Percentiles rank a stretch among this genome's conserved stretches.
Conservation (phyloP, 2,113 vertebrate species). For the Diadophis punctatus region DNA sequence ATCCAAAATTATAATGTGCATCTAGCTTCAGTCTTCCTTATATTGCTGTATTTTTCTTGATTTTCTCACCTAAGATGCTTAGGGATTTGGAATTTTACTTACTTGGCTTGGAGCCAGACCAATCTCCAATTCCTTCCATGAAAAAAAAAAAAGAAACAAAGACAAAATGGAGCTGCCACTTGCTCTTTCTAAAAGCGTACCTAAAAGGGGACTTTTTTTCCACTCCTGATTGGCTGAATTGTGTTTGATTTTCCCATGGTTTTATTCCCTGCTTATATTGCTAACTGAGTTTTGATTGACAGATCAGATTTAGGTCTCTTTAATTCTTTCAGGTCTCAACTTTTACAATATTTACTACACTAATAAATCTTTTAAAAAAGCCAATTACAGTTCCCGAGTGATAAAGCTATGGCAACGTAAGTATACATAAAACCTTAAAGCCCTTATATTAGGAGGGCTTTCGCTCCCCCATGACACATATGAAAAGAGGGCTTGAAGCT, state of each 20-base stretch:
- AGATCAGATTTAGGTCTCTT: not conserved
- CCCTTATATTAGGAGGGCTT: not conserved
- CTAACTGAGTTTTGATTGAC: not conserved
- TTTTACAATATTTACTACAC: not conserved
- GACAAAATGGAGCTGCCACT: not conserved
- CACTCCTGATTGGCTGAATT: not conserved
- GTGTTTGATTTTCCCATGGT: not conserved
- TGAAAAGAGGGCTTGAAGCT: not conserved
- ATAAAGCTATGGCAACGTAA: not conserved
- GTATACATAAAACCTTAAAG: not conserved
- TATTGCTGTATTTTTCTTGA: not conserved
- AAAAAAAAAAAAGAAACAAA: not conserved
- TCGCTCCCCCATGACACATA: not conserved
- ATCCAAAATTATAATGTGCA: not conserved
- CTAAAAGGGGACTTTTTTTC: not conserved
- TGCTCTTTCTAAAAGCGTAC: not conserved
- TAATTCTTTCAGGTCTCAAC: not conserved
- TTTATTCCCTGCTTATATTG: not conserved
- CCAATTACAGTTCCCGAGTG: not conserved
- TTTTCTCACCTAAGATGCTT: not conserved
- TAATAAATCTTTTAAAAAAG: not conserved
- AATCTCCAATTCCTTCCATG: not conserved
- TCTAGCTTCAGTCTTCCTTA: not conserved
- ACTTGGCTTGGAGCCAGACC: not conserved
- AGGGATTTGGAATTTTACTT: not conserved